Conservation (phyloP, 2,797 vertebrate genomes). For the Myripristis jacobus region DNA sequence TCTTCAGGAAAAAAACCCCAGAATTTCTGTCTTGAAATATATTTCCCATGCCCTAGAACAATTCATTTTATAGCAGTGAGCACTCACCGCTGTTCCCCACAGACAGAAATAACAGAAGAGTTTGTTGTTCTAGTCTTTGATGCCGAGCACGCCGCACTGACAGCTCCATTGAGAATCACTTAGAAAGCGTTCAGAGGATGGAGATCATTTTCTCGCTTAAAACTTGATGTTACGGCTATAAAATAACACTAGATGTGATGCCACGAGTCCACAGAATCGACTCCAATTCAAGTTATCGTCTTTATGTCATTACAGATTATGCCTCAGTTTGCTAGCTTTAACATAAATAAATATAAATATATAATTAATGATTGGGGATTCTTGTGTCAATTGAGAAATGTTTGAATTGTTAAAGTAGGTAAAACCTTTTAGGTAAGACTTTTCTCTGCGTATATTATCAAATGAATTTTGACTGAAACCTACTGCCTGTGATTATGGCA, state of each 20-base stretch:
- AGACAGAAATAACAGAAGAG: constrained; percentile 17
- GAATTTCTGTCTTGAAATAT: constrained; percentile 7
- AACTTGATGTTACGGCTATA: not conserved
- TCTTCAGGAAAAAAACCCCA: not conserved
- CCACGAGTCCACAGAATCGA: too few species aligned
- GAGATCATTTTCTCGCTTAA: constrained; percentile 26
- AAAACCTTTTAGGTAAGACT: too few species aligned
- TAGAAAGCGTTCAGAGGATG: constrained; percentile 24
- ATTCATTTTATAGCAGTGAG: constrained; percentile 21
- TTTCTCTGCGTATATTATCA: too few species aligned
- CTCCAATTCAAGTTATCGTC: not conserved
- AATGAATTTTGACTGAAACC: too few species aligned
- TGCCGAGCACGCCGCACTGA: constrained; percentile 9
- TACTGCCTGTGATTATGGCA: too few species aligned
- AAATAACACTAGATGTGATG: not conserved
- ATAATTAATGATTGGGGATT: too few species aligned
- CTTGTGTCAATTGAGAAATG: too few species aligned
- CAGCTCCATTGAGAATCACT: constrained; percentile 36
- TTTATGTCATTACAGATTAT: not conserved
- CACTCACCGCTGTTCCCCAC: constrained; percentile 15
- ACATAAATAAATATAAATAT: too few species aligned
- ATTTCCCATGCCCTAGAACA: constrained; percentile 2
- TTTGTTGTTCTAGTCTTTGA: constrained; percentile 9
- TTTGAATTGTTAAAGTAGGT: too few species aligned
- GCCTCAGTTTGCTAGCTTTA: too few species aligned